phyloP scores from a whole-genome alignment of 2,797 vertebrate species.

The Phoebastria nigripes region DNA sequence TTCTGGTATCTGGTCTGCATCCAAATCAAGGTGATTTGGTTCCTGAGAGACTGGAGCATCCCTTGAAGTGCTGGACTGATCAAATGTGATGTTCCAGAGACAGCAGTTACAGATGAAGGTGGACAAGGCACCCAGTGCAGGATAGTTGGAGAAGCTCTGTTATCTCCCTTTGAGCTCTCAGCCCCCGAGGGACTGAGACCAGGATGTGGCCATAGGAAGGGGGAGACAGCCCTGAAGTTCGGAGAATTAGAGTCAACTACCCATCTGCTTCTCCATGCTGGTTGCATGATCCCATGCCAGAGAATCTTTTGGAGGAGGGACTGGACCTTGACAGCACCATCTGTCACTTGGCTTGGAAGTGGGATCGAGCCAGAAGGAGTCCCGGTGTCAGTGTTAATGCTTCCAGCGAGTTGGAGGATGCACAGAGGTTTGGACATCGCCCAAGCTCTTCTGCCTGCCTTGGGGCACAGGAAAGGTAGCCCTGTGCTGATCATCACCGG shows the following conservation, averaged over 20 bases:
- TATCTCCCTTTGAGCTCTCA: background rate
- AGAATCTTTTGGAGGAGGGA: background rate
- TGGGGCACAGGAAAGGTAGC: background rate
- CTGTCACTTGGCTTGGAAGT: background rate
- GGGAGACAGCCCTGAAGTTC: background rate
- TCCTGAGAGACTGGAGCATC: background rate
- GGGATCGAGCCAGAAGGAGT: background rate
- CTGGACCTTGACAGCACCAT: background rate
- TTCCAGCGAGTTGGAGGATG: background rate
- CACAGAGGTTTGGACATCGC: background rate
- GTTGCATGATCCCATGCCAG: background rate
- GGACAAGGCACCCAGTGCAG: background rate
- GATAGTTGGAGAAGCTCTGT: background rate
- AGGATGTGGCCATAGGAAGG: background rate
- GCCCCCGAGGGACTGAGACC: background rate
- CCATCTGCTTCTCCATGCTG: background rate
- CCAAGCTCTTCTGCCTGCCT: background rate
- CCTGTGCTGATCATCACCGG: rapidly evolving
- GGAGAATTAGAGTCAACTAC: background rate
- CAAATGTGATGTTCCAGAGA: background rate
- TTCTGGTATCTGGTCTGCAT: background rate
- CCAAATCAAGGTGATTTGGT: background rate
- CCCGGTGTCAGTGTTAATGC: background rate
- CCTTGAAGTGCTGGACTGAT: background rate
- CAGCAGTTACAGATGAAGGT: background rate